These are phyloP conservation scores for Apamea anceps DNA, from an alignment of 2,888 invertebrate genomes.

Conservation along the genomic window DNA sequence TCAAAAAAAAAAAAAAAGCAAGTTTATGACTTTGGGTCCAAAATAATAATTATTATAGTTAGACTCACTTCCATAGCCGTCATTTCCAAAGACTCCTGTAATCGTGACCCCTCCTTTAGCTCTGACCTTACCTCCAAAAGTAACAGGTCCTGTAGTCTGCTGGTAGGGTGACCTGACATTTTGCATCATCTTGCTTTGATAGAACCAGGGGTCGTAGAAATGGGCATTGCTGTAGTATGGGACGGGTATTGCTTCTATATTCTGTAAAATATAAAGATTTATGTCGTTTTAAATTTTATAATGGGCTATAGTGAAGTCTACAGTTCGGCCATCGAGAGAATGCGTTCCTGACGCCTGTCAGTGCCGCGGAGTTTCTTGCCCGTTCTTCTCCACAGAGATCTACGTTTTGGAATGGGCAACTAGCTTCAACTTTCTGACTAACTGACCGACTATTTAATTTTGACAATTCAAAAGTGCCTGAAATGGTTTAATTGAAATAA, in stretches of 20 bases:
- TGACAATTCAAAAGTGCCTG: too few relatives aligned
- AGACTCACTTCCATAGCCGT: slow-evolving; percentile 40
- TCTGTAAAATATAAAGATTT: slow-evolving; percentile 14
- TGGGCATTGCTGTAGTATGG: slow-evolving; percentile 8
- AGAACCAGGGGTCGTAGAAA: slow-evolving; percentile 23
- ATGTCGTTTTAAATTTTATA: background rate
- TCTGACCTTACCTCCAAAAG: slow-evolving; percentile 33
- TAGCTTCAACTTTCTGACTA: too few relatives aligned
- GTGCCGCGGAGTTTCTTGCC: too few relatives aligned
- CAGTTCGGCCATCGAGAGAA: too few relatives aligned
- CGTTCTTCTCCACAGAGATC: too few relatives aligned
- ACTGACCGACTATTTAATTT: too few relatives aligned
- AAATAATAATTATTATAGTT: background rate
- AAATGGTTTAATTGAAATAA: too few relatives aligned
- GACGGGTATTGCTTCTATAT: background rate
- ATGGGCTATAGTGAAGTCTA: background rate
- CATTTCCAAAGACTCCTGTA: slow-evolving; percentile 19
- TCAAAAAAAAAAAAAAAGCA: too few relatives aligned
- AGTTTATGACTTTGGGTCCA: background rate
- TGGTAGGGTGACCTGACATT: background rate
- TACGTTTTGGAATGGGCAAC: too few relatives aligned
- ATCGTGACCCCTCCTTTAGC: slow-evolving; percentile 29
- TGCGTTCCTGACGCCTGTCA: too few relatives aligned
- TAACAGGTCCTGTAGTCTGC: slow-evolving; percentile 11
- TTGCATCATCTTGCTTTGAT: background rate